Conservation (phyloP, 1,140 invertebrate species). For the Drosophila azteca region DNA sequence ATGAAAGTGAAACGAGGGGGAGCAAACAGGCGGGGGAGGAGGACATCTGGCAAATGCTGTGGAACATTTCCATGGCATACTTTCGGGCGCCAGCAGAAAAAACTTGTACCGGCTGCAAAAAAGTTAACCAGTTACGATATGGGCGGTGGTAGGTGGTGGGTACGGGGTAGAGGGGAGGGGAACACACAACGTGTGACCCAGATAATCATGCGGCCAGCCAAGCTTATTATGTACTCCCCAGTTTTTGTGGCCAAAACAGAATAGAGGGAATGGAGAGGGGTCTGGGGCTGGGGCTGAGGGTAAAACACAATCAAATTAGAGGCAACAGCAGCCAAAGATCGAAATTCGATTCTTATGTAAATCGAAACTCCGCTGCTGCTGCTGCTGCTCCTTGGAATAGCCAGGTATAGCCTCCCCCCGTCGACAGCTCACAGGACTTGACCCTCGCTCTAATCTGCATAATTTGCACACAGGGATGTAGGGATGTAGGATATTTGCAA, state of each 20-base stretch:
- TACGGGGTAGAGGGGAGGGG: too few species aligned
- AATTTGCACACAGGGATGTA: constrained; percentile 53
- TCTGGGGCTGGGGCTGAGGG: background rate
- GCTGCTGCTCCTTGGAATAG: constrained; percentile 41
- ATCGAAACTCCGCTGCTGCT: constrained; percentile 33
- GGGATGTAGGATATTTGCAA: background rate
- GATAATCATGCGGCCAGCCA: constrained; percentile 31
- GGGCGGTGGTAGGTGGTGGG: too few species aligned
- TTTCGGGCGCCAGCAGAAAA: constrained; percentile 33
- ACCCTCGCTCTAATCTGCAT: constrained; percentile 75
- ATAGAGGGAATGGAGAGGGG: too few species aligned
- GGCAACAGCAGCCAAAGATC: constrained; percentile 59
- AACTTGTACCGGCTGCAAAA: constrained; percentile 26
- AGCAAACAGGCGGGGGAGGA: background rate
- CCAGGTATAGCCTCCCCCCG: constrained; percentile 35
- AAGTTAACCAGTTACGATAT: constrained; percentile 55
- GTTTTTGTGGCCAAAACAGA: constrained; percentile 27
- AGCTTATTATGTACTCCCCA: constrained; percentile 65
- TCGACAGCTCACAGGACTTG: constrained; percentile 28
- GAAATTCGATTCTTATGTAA: constrained; percentile 77
- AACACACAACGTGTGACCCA: constrained; percentile 63
- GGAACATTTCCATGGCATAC: constrained; percentile 50
- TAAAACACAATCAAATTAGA: constrained; percentile 71
- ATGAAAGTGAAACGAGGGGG: constrained; percentile 21
- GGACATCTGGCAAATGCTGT: constrained; percentile 15